phyloP scores from a whole-genome alignment of 2,888 invertebrate species.

The Panopea generosa region DNA sequence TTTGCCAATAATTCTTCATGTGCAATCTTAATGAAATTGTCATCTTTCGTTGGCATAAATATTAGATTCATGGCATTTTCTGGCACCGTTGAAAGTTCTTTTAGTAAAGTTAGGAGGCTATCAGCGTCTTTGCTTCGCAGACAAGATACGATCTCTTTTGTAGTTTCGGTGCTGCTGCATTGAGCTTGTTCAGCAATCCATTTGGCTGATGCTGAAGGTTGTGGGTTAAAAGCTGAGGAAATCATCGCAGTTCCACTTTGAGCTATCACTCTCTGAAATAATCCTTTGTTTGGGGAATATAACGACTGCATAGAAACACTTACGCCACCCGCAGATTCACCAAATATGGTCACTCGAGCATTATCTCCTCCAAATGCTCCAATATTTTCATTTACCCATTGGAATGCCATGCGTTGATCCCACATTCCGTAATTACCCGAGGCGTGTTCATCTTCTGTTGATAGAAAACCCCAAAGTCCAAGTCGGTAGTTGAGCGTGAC shows the following conservation, averaged over 20 bases:
- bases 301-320: constrained; percentile 7
- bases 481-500: constrained; percentile 26
- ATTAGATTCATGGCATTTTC: no score
- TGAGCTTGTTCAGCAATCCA: not conserved
- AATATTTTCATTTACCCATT: not conserved
- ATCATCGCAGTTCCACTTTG: constrained; percentile 12
- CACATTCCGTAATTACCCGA: constrained; percentile 22
- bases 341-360: constrained; percentile 21
- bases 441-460: constrained; percentile 12
- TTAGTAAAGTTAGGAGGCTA: not conserved
- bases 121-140: not conserved
- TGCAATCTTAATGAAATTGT: no score
- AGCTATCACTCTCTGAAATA: constrained; percentile 7
- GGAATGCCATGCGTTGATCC: constrained; percentile 24
- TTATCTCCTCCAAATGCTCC: constrained; percentile 19
- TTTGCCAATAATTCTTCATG: no score
- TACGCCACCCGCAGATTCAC: constrained; percentile 15
- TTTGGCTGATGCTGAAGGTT: not conserved
- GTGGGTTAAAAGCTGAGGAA: not conserved
- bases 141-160: not conserved
- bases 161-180: not conserved
- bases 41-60: no score
- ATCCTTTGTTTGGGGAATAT: constrained; percentile 12
- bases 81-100: no score
- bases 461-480: constrained; percentile 17